phyloP scores from a whole-genome alignment of 1,140 invertebrate genomes.

The Aplysia californica region DNA sequence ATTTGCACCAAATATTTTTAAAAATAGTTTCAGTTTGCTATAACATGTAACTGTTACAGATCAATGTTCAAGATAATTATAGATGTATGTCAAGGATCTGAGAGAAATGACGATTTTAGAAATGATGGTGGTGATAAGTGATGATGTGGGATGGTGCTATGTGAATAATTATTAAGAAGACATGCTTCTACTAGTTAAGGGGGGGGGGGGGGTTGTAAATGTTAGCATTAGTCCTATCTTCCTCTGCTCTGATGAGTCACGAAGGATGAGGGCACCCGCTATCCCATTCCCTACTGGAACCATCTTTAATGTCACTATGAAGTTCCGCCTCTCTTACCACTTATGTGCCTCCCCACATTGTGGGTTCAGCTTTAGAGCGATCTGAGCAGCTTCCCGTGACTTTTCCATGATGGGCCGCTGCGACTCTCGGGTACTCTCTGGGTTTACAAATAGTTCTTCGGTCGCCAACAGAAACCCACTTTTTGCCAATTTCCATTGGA shows the following conservation, averaged over 20 bases:
- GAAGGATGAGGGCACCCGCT: too few species aligned
- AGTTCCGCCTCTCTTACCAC: conserved; percentile 71
- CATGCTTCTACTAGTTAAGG: not conserved
- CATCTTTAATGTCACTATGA: too few species aligned
- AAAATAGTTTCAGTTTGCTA: not conserved
- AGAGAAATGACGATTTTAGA: too few species aligned
- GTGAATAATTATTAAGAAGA: too few species aligned
- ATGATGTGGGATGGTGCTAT: too few species aligned
- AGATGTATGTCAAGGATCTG: too few species aligned
- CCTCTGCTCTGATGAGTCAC: too few species aligned
- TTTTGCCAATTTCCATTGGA: conserved; percentile 79
- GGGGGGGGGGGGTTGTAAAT: not conserved
- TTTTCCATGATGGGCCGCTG: conserved; percentile 72
- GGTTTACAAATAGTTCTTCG: conserved; percentile 67
- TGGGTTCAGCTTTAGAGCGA: conserved; percentile 72
- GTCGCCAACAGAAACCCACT: conserved; percentile 71
- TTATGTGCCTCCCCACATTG: conserved; percentile 77
- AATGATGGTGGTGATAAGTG: too few species aligned
- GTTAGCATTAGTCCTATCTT: not conserved
- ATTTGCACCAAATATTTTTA: not conserved
- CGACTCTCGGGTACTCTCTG: conserved; percentile 62
- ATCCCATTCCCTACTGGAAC: too few species aligned
- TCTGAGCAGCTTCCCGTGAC: conserved; percentile 74
- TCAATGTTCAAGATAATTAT: too few species aligned
- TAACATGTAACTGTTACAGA: too few species aligned